These are phyloP conservation scores for Todiramphus saurophagus DNA, from an alignment of 2,113 vertebrate genomes.

Conservation along the genomic window DNA sequence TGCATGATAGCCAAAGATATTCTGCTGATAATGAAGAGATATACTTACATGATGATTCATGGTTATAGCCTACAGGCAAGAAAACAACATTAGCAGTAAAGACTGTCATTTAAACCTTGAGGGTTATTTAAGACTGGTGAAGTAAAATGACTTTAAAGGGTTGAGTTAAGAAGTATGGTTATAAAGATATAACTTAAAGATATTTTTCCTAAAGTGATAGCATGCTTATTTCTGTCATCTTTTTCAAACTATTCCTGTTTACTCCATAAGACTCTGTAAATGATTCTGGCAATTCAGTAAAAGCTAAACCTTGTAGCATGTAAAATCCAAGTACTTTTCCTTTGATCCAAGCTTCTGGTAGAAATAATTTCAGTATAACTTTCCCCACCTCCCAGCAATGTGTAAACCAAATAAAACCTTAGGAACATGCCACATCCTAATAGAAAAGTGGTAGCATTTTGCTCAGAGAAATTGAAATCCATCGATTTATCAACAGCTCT, in stretches of 20 bases:
- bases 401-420: not conserved
- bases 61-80: not conserved
- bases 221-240: not conserved
- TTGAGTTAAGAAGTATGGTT: not conserved
- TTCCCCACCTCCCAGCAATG: not conserved
- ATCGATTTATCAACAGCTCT: not conserved
- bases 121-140: not conserved
- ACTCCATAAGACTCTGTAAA: not conserved
- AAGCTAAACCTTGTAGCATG: not conserved
- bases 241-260: not conserved
- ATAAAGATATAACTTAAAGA: not conserved
- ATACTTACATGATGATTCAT: not conserved
- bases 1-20: not conserved
- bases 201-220: constrained; percentile 12
- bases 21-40: not conserved
- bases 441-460: not conserved
- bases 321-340: not conserved
- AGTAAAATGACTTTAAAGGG: constrained; percentile 4
- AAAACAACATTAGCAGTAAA: not conserved
- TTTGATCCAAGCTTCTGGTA: not conserved
- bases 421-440: not conserved
- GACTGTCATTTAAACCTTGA: not conserved
- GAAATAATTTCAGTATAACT: not conserved
- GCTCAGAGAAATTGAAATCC: not conserved
- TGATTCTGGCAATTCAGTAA: not conserved